Evolutionary conservation across 2,797 vertebrate genomes (phyloP).

Genomic region (Tolypeutes matacus): DNA sequence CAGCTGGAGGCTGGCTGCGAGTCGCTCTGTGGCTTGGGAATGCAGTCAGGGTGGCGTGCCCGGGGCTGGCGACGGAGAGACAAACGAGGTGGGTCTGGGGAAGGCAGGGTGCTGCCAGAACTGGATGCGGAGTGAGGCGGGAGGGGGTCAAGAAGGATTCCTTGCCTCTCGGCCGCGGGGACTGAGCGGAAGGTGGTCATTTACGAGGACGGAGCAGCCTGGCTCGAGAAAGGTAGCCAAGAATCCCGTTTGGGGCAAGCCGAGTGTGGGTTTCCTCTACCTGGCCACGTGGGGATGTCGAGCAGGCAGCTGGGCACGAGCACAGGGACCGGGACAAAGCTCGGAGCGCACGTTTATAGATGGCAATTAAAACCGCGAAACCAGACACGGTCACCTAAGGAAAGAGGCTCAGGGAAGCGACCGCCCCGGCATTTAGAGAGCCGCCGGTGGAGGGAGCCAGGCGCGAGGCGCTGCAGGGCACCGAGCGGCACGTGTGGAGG

Average conservation of each 20-base stretch:
- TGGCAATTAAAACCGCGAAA: rapidly evolving
- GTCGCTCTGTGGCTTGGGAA: too few relatives aligned
- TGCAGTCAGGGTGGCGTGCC: too few relatives aligned
- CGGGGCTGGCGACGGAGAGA: too few relatives aligned
- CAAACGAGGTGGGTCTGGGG: too few relatives aligned
- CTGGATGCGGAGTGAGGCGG: rapidly evolving
- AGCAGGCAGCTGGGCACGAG: background rate
- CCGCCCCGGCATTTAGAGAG: background rate
- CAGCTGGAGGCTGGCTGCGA: too few relatives aligned
- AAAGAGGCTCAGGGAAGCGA: rapidly evolving
- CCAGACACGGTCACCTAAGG: rapidly evolving
- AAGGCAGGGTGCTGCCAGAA: too few relatives aligned
- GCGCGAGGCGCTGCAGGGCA: too few relatives aligned
- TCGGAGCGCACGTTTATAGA: background rate
- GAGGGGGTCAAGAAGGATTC: background rate
- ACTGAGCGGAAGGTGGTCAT: background rate
- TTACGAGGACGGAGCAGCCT: background rate
- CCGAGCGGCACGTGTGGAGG: too few relatives aligned
- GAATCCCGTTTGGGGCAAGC: background rate
- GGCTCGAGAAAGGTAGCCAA: background rate
- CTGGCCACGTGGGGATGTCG: rapidly evolving
- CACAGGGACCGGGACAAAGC: rapidly evolving
- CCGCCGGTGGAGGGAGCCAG: too few relatives aligned
- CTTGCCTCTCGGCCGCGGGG: background rate
- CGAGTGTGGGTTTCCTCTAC: background rate